Evolutionary conservation across 2,113 vertebrate species (phyloP).

Genomic region (Pachypanchax playfairii): DNA sequence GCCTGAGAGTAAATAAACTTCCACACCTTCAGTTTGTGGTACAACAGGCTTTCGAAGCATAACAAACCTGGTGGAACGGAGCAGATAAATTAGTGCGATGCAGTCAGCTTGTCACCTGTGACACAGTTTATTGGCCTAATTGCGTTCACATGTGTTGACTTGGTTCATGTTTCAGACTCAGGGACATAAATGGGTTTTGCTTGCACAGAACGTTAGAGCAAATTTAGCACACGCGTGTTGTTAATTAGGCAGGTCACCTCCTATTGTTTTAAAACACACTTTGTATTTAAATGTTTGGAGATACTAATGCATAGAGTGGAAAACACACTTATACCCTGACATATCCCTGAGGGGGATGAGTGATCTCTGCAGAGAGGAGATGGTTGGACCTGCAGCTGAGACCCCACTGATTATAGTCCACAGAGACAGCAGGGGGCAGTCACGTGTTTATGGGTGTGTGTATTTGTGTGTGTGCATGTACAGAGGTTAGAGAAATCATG

Average conservation of each 20-base stretch:
- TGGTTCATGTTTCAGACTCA: too few relatives aligned
- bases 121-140: constrained; percentile 1
- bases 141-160: background rate
- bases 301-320: constrained; percentile 15
- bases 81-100: constrained; percentile 10
- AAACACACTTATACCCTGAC: constrained; percentile 7
- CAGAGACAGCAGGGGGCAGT: constrained; percentile 52
- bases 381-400: constrained; percentile 66
- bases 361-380: constrained; percentile 56
- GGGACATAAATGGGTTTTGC: too few relatives aligned
- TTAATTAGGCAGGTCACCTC: constrained; percentile 11
- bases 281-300: constrained; percentile 15
- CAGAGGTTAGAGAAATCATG: constrained; percentile 45
- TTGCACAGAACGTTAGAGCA: too few relatives aligned
- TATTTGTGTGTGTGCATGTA: constrained; percentile 17
- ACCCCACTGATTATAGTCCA: constrained; percentile 64
- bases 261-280: constrained; percentile 17
- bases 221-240: background rate
- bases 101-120: background rate
- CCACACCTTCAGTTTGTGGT: background rate
- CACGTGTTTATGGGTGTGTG: constrained; percentile 19
- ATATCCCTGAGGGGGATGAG: constrained; percentile 41
- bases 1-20: background rate
- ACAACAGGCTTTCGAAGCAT: background rate
- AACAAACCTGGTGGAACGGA: background rate